Percentiles rank a stretch among this genome's conserved stretches.
Conservation (phyloP, 1,140 invertebrate genomes). For the Lepidurus apus region DNA sequence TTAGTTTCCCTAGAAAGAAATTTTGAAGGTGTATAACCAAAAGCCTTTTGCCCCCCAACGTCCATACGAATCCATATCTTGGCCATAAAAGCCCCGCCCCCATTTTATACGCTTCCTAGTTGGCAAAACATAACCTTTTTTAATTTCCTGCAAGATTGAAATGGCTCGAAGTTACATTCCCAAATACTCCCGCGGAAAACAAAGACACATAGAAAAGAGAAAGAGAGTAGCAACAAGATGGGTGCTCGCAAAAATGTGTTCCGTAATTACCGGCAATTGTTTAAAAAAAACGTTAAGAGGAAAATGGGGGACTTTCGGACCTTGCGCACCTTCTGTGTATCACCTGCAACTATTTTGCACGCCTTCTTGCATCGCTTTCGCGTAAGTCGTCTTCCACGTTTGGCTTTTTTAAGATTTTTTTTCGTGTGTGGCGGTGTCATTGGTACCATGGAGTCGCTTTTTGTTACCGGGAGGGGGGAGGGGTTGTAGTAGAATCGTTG, state of each 20-base stretch:
- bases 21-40: slow-evolving; percentile 4
- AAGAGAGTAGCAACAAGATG: not conserved
- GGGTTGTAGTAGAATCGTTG: not conserved
- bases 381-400: slow-evolving; percentile 17
- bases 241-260: not conserved
- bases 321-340: slow-evolving; percentile 10
- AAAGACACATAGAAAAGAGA: not conserved
- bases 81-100: not conserved
- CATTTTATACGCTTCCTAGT: not conserved
- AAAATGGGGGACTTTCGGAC: not conserved
- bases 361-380: slow-evolving; percentile 20
- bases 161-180: not conserved
- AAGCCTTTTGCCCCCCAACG: slow-evolving; percentile 5
- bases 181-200: not conserved
- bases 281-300: not conserved
- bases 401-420: not conserved
- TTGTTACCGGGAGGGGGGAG: not conserved
- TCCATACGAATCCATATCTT: slow-evolving; percentile 12
- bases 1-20: not conserved
- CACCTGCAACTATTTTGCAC: slow-evolving; percentile 14
- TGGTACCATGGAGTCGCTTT: not conserved
- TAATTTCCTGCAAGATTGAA: not conserved
- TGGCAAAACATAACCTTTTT: not conserved
- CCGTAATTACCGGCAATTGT: not conserved
- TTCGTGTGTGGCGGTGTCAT: not conserved